phyloP scores from a whole-genome alignment of 1,140 invertebrate genomes.

The Trachymyrmex cornetzi region DNA sequence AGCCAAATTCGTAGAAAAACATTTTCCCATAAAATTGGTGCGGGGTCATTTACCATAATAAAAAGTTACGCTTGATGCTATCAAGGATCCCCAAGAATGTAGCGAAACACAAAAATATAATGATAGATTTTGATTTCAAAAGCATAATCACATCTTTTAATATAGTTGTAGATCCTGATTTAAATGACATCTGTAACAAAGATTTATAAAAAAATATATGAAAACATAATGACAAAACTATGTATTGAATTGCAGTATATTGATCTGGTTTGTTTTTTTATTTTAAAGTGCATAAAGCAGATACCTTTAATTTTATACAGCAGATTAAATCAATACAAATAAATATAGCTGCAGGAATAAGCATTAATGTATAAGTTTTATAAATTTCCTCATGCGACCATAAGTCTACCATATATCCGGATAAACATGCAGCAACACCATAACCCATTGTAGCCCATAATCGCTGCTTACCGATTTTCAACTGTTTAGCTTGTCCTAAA shows the following conservation, averaged over 20 bases:
- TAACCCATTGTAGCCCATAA: conserved; percentile 94
- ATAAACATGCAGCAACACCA: conserved; percentile 89
- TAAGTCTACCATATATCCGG: conserved; percentile 89
- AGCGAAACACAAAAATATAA: conserved; percentile 90
- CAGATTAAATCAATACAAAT: conserved; percentile 89
- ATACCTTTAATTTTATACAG: conserved; percentile 89
- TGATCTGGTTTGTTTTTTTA: neutral
- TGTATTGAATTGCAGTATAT: neutral
- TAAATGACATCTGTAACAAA: conserved; percentile 88
- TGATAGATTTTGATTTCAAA: conserved; percentile 88
- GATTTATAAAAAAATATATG: neutral
- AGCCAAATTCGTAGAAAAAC: too few relatives aligned
- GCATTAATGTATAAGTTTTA: conserved; percentile 91
- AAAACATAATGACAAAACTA: conserved; percentile 57
- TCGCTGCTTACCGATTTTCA: conserved; percentile 91
- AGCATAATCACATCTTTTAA: conserved; percentile 89
- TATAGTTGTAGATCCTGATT: conserved; percentile 88
- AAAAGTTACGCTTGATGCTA: conserved; percentile 92
- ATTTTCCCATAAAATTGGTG: too few relatives aligned
- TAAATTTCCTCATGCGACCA: conserved; percentile 86
- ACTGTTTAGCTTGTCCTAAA: conserved; percentile 87
- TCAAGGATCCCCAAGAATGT: conserved; percentile 91
- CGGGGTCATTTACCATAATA: conserved; percentile 93
- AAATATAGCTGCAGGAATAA: conserved; percentile 88
- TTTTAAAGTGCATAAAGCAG: conserved; percentile 18